These are phyloP conservation scores for Semicossyphus pulcher DNA, from an alignment of 2,113 vertebrate genomes.

Conservation along the genomic window DNA sequence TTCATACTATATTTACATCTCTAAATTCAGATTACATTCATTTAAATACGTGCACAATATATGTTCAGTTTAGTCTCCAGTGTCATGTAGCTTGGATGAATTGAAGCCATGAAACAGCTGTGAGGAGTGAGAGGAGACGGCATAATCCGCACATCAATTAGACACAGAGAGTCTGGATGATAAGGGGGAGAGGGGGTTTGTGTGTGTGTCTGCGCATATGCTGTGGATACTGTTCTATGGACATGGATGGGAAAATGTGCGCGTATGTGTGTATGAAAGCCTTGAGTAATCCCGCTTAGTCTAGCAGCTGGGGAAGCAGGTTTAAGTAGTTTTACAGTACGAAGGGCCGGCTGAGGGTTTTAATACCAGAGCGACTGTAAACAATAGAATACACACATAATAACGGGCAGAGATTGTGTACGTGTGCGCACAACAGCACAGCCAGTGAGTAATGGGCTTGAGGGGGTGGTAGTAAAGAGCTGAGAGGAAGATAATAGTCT, in stretches of 20 bases:
- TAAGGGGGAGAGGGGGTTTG: slow-evolving; percentile 38
- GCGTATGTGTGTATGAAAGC: slow-evolving; percentile 37
- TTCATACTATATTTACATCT: slow-evolving; percentile 10
- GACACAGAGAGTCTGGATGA: slow-evolving; percentile 47
- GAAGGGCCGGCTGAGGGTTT: slow-evolving; percentile 39
- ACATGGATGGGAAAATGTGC: slow-evolving; percentile 5
- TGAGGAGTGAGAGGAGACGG: slow-evolving; percentile 60
- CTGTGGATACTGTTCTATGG: slow-evolving; percentile 23
- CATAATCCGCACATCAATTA: slow-evolving; percentile 75
- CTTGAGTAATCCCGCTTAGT: slow-evolving; percentile 73
- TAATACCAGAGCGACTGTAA: slow-evolving; percentile 28
- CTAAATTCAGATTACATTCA: not conserved
- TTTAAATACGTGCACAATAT: slow-evolving; percentile 4
- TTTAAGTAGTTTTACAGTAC: slow-evolving; percentile 58
- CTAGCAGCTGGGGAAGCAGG: slow-evolving; percentile 61
- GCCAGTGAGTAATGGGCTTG: slow-evolving; percentile 21
- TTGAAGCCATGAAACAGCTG: slow-evolving; percentile 67
- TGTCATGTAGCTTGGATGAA: slow-evolving; percentile 19
- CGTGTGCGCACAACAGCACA: not conserved
- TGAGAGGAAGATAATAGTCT: slow-evolving; percentile 48
- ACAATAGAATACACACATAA: slow-evolving; percentile 36
- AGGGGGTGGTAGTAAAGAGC: slow-evolving; percentile 32
- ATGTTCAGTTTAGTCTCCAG: slow-evolving; percentile 9
- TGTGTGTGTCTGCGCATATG: slow-evolving; percentile 23
- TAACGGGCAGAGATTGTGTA: not conserved